phyloP scores from a whole-genome alignment of 2,113 vertebrate species.

The Cacatua alba region DNA sequence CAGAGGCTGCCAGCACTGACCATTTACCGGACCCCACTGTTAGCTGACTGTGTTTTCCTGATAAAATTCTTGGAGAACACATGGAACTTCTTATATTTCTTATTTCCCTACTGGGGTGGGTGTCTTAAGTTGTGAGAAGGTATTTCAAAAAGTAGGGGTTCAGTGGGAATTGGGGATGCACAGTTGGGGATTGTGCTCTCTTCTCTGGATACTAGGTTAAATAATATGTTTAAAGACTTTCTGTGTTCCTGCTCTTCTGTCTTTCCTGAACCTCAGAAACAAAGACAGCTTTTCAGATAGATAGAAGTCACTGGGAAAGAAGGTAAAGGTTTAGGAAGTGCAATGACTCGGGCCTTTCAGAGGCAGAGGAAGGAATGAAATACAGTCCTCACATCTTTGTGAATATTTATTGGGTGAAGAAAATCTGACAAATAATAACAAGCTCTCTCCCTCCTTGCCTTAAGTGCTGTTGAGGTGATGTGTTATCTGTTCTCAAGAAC shows the following conservation, averaged over 20 bases:
- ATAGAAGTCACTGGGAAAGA: not conserved
- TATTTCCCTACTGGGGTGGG: accelerated
- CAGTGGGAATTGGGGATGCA: not conserved
- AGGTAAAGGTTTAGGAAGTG: not conserved
- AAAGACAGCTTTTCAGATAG: not conserved
- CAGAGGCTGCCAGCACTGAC: not conserved
- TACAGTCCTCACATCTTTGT: not conserved
- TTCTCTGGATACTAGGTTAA: not conserved
- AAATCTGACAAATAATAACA: not conserved
- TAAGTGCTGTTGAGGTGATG: not conserved
- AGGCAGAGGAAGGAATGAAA: not conserved
- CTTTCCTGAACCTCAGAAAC: not conserved
- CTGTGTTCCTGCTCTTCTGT: not conserved
- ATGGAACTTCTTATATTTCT: not conserved
- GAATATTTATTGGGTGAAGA: not conserved
- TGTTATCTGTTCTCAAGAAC: not conserved
- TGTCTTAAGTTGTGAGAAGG: not conserved
- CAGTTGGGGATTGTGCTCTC: not conserved
- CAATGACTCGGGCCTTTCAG: not conserved
- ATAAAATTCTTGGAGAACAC: not conserved
- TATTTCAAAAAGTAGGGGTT: not conserved
- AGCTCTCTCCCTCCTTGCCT: not conserved
- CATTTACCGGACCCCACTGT: not conserved
- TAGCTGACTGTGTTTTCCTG: not conserved
- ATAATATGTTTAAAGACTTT: not conserved